phyloP scores from a whole-genome alignment of 2,888 invertebrate species.

The Meteorus cinctellus region DNA sequence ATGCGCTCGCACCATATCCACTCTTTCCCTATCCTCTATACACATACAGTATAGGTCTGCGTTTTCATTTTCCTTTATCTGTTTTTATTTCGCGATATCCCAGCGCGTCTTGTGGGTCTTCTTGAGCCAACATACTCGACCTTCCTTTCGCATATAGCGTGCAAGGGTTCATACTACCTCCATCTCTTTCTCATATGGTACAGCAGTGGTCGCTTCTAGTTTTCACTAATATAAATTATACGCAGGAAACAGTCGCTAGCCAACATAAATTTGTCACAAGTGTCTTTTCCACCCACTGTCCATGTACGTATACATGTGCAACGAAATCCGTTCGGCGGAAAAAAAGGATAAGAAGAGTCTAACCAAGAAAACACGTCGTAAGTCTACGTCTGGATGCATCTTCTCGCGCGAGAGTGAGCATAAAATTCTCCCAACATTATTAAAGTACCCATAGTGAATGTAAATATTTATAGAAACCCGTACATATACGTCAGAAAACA shows the following conservation, averaged over 20 bases:
- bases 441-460: slow-evolving; percentile 27
- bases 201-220: slow-evolving; percentile 45
- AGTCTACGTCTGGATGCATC: slow-evolving; percentile 41
- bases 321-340: background rate
- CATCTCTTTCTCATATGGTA: background rate
- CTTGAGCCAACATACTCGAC: slow-evolving; percentile 39
- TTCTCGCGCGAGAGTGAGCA: slow-evolving; percentile 40
- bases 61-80: slow-evolving; percentile 52
- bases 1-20: slow-evolving; percentile 46
- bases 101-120: slow-evolving; percentile 34
- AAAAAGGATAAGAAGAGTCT: slow-evolving; percentile 27
- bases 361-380: slow-evolving; percentile 36
- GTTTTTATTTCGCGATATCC: slow-evolving; percentile 54
- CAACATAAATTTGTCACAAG: slow-evolving; percentile 64
- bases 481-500: slow-evolving; percentile 15
- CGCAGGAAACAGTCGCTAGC: slow-evolving; percentile 60
- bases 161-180: slow-evolving; percentile 25
- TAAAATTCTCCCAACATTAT: slow-evolving; percentile 41
- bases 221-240: slow-evolving; percentile 54
- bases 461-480: slow-evolving; percentile 23
- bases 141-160: slow-evolving; percentile 24
- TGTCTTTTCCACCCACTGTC: slow-evolving; percentile 48
- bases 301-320: slow-evolving; percentile 31
- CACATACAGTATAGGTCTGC: slow-evolving; percentile 42
- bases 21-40: slow-evolving; percentile 45